These are phyloP conservation scores for Pseudeuparius sepicola DNA, from an alignment of 2,888 invertebrate species.

Conservation along the genomic window DNA sequence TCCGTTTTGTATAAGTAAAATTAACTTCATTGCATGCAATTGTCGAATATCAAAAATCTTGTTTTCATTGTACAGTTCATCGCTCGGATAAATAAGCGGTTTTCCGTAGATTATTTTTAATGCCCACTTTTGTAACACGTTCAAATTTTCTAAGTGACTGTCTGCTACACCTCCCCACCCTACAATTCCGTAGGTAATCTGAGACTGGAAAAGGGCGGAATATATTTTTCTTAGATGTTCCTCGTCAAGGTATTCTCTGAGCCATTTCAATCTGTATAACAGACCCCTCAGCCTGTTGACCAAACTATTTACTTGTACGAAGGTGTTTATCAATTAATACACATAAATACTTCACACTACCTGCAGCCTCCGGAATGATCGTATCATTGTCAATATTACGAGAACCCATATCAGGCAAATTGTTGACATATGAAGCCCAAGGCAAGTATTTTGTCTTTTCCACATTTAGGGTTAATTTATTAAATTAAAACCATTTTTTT, in stretches of 20 bases:
- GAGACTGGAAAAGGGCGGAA: slow-evolving; percentile 5
- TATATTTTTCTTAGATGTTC: slow-evolving; percentile 9
- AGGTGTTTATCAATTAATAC: no score
- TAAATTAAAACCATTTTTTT: no score
- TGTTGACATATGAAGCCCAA: no score
- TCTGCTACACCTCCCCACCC: slow-evolving; percentile 5
- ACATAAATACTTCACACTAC: no score
- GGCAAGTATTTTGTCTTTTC: no score
- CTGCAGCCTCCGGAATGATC: no score
- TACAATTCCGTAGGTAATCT: slow-evolving; percentile 3
- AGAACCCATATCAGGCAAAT: no score
- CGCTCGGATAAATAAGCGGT: slow-evolving; percentile 14
- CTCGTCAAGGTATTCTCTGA: not conserved
- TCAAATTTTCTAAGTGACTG: slow-evolving; percentile 1
- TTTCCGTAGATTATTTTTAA: slow-evolving; percentile 21
- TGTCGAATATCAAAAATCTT: not conserved
- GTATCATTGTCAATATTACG: no score
- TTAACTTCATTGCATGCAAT: no score
- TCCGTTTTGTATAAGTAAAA: no score
- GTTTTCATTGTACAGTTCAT: not conserved
- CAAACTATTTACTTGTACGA: no score
- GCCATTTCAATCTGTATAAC: not conserved
- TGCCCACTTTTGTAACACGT: slow-evolving; percentile 5
- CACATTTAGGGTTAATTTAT: no score
- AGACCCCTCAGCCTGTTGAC: not conserved